phyloP scores from a whole-genome alignment of 2,888 invertebrate genomes.

The Chrysolina oricalcia region DNA sequence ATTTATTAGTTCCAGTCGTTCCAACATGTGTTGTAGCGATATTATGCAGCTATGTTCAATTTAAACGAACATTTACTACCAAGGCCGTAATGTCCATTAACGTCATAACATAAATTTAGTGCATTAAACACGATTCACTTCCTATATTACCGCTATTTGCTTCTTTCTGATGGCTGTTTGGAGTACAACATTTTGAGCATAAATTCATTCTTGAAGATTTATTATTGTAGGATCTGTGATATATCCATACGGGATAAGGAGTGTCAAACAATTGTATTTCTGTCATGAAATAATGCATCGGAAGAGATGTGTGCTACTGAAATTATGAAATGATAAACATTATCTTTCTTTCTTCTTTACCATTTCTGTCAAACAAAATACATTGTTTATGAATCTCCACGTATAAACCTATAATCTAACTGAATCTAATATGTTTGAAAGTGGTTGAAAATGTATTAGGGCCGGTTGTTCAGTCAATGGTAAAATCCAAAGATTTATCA shows the following conservation, averaged over 20 bases:
- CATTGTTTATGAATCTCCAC: no score
- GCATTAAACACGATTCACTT: slow-evolving; percentile 13
- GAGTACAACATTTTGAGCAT: not conserved
- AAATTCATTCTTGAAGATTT: not conserved
- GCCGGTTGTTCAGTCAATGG: no score
- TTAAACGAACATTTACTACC: slow-evolving; percentile 5
- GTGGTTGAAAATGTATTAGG: no score
- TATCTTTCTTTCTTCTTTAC: no score
- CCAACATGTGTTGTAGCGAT: slow-evolving; percentile 6
- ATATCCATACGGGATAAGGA: not conserved
- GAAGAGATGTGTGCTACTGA: no score
- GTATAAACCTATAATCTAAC: no score
- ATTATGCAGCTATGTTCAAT: slow-evolving; percentile 1
- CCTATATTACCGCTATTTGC: slow-evolving; percentile 9
- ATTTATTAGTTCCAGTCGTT: not conserved
- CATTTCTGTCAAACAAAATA: no score
- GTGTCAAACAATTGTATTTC: not conserved
- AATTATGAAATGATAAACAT: no score
- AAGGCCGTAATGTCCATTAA: slow-evolving; percentile 19
- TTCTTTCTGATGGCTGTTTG: slow-evolving; percentile 1
- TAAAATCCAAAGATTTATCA: no score
- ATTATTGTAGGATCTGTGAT: not conserved
- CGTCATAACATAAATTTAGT: slow-evolving; percentile 19
- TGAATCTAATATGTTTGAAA: no score
- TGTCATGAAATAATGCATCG: no score